phyloP scores from a whole-genome alignment of 1,140 invertebrate species.

The Drosophila malerkotliana region DNA sequence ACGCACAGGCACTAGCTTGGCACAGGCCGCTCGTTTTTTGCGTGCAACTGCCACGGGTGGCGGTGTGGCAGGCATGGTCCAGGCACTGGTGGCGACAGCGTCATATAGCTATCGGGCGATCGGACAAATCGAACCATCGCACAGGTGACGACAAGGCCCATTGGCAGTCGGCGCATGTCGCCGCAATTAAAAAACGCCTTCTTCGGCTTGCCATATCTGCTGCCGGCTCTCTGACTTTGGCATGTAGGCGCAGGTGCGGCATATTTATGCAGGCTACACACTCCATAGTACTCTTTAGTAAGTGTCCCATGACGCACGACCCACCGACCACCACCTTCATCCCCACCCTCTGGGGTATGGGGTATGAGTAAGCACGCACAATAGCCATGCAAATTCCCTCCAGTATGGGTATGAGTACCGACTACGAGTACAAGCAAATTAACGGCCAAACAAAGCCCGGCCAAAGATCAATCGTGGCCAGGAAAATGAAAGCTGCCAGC shows the following conservation, averaged over 20 bases:
- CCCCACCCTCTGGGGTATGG: constrained; percentile 4
- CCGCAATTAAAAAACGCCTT: constrained; percentile 79
- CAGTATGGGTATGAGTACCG: background rate
- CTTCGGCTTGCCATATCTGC: constrained; percentile 62
- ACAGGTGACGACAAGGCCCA: constrained; percentile 64
- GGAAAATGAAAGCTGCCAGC: constrained; percentile 13
- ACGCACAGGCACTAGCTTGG: constrained; percentile 35
- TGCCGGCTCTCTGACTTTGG: constrained; percentile 51
- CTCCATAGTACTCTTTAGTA: constrained; percentile 1
- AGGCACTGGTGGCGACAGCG: constrained; percentile 40
- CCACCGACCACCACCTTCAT: no score
- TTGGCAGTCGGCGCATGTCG: constrained; percentile 72
- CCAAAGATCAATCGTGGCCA: constrained; percentile 65
- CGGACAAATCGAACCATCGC: constrained; percentile 53
- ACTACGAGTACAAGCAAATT: constrained; percentile 56
- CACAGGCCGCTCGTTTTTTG: constrained; percentile 49
- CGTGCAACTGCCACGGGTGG: constrained; percentile 27
- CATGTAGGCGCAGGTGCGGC: constrained; percentile 75
- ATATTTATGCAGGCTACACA: constrained; percentile 68
- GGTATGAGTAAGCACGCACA: constrained; percentile 56
- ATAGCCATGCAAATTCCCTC: constrained; percentile 68
- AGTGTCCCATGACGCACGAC: constrained; percentile 60
- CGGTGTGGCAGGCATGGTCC: background rate
- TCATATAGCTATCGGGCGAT: constrained; percentile 61
- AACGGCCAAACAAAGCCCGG: constrained; percentile 61